Evolutionary conservation across 2,797 vertebrate species (phyloP).

Genomic region (Podarcis lilfordi): DNA sequence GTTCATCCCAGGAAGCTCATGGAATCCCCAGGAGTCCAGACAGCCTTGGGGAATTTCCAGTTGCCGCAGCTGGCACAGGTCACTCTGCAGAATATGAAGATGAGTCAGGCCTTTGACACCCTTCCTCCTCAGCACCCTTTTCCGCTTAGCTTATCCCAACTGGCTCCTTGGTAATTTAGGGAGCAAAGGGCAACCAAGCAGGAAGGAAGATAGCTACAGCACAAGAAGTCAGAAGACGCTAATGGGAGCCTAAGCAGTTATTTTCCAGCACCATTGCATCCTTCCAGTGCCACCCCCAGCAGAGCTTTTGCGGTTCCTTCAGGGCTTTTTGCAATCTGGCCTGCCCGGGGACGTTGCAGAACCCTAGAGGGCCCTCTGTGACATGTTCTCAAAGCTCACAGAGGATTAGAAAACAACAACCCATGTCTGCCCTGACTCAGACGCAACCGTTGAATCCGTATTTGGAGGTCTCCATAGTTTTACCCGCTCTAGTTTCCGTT

Average conservation of each 20-base stretch:
- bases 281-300: no score
- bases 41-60: background rate
- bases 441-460: background rate
- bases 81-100: background rate
- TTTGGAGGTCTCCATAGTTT: background rate
- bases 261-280: background rate
- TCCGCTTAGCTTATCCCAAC: background rate
- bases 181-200: background rate
- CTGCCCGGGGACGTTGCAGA: background rate
- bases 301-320: background rate
- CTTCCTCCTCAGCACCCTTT: background rate
- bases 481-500: background rate
- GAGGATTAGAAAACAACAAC: background rate
- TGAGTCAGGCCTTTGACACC: background rate
- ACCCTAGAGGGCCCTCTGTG: background rate
- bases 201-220: background rate
- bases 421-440: background rate
- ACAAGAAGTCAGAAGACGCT: no score
- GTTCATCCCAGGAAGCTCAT: background rate
- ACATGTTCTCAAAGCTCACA: background rate
- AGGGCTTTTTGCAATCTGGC: background rate
- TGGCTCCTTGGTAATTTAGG: background rate
- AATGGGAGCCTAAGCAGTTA: background rate
- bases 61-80: background rate
- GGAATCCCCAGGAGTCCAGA: background rate